These are phyloP conservation scores for Calvadosia cruxmelitensis DNA, from an alignment of 30 jellyfish, hydroid and myxozoan genomes.

Conservation along the genomic window DNA sequence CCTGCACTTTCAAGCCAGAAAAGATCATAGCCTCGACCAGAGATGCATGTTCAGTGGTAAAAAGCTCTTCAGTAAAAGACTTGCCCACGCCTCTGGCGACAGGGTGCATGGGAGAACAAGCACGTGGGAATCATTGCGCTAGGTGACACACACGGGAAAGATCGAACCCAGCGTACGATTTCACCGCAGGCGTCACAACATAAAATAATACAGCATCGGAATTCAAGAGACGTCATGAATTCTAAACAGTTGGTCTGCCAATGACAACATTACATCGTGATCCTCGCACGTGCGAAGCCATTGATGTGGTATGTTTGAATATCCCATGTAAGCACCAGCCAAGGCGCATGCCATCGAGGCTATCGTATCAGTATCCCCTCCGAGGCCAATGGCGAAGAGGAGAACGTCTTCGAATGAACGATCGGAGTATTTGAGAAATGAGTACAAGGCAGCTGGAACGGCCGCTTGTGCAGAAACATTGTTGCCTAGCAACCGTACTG, in stretches of 20 bases:
- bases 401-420: slow-evolving; percentile 46
- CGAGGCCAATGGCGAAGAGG: slow-evolving; percentile 60
- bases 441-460: slow-evolving; percentile 84
- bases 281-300: slow-evolving; percentile 83
- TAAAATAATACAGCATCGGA: too few species aligned
- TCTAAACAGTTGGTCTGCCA: slow-evolving; percentile 44
- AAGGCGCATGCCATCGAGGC: slow-evolving; percentile 88
- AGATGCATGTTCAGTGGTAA: too few species aligned
- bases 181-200: too few species aligned
- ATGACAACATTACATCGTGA: slow-evolving; percentile 24
- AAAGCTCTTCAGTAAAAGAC: too few species aligned
- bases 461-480: slow-evolving; percentile 88
- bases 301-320: slow-evolving; percentile 37
- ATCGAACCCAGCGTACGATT: too few species aligned
- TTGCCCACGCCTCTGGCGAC: too few species aligned
- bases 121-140: too few species aligned
- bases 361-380: slow-evolving; percentile 98
- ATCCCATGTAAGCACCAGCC: slow-evolving; percentile 91
- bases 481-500: slow-evolving; percentile 36
- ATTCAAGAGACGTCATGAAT: too few species aligned
- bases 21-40: too few species aligned
- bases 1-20: too few species aligned
- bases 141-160: too few species aligned
- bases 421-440: slow-evolving; percentile 38
- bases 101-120: too few species aligned